Conservation (phyloP, 2,113 vertebrate species). For the Jacana jacana region DNA sequence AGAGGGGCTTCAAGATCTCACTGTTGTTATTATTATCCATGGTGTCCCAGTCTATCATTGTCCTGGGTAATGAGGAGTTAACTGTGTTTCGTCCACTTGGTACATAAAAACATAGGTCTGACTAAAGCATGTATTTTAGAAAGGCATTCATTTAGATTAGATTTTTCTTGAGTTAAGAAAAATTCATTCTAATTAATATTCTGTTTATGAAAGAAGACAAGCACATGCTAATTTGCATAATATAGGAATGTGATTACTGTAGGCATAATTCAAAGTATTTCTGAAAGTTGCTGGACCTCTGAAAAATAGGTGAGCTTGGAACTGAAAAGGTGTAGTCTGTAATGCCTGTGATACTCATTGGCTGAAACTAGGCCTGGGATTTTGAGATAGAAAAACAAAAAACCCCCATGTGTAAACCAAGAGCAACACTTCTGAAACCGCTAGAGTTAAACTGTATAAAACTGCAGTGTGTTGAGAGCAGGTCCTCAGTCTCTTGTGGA, state of each 20-base stretch:
- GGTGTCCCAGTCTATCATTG: neutral
- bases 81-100: neutral
- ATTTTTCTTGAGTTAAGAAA: neutral
- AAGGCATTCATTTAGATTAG: neutral
- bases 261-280: neutral
- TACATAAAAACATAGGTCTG: neutral
- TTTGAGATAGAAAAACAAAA: neutral
- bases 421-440: neutral
- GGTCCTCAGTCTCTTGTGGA: neutral
- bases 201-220: neutral
- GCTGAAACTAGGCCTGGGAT: neutral
- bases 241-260: neutral
- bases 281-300: neutral
- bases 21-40: neutral
- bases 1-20: neutral
- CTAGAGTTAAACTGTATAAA: neutral
- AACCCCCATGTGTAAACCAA: neutral
- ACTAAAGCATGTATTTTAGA: neutral
- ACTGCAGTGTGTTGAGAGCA: neutral
- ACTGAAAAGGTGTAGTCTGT: neutral
- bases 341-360: neutral
- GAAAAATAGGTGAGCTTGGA: neutral
- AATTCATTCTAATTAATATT: neutral
- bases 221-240: neutral
- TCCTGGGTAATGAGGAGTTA: neutral